Conservation (phyloP, 2,113 vertebrate species). For the Boulengeromyrus knoepffleri region DNA sequence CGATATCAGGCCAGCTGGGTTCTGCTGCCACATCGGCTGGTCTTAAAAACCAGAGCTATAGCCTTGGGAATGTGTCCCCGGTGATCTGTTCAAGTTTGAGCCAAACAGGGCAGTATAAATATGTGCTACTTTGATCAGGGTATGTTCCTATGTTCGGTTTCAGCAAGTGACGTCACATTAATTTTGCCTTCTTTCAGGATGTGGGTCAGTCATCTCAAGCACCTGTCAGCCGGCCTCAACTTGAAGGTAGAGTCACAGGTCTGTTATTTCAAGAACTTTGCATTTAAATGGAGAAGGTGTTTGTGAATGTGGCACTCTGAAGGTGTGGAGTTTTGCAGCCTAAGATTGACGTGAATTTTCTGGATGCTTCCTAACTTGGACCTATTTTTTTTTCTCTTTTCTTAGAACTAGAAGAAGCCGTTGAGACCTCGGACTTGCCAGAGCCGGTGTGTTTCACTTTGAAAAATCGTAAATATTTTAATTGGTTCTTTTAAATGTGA, state of each 20-base stretch:
- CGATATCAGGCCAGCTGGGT: not conserved
- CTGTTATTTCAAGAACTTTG: not conserved
- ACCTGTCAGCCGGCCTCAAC: constrained; percentile 22
- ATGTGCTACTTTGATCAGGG: not conserved
- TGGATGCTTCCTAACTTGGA: not conserved
- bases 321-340: not conserved
- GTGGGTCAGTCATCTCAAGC: constrained; percentile 27
- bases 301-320: not conserved
- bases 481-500: constrained; percentile 13
- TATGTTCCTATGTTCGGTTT: not conserved
- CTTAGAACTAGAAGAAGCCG: not conserved
- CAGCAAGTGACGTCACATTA: not conserved
- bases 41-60: not conserved
- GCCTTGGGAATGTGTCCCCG: not conserved
- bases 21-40: not conserved
- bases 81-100: not conserved
- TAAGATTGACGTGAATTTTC: not conserved
- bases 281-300: not conserved
- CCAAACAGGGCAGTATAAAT: not conserved
- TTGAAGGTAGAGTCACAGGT: constrained; percentile 36
- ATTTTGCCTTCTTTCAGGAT: constrained; percentile 36
- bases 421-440: not conserved
- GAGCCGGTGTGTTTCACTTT: not conserved
- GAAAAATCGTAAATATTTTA: not conserved
- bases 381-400: not conserved